phyloP scores from a whole-genome alignment of 64 coral and sea anemone genomes.

The Montipora foliosa region DNA sequence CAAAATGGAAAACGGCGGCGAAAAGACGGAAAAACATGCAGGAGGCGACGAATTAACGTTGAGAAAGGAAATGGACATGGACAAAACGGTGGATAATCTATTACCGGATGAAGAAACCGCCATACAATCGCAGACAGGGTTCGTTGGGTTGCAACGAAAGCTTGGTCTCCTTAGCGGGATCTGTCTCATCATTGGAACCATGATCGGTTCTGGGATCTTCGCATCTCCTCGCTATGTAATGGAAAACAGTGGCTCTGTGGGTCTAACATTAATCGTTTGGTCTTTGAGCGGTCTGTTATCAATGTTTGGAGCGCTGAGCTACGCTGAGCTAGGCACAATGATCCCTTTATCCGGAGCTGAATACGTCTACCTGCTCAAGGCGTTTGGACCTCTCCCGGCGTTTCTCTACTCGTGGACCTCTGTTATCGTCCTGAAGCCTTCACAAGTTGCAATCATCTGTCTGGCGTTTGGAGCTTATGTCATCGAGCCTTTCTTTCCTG shows the following conservation, averaged over 20 bases:
- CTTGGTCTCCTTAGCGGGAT: slow-evolving; percentile 72
- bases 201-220: slow-evolving; percentile 98
- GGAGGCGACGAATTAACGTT: not conserved
- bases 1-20: slow-evolving; percentile 13
- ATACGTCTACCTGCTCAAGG: slow-evolving; percentile 70
- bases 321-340: slow-evolving; percentile 85
- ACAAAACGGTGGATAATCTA: not conserved
- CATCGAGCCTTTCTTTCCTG: slow-evolving; percentile 88
- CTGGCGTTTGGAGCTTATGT: slow-evolving; percentile 92
- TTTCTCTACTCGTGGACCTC: slow-evolving; percentile 91
- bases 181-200: slow-evolving; percentile 85
- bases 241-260: slow-evolving; percentile 64
- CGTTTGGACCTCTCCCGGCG: slow-evolving; percentile 71
- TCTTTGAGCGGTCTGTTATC: slow-evolving; percentile 71
- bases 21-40: not conserved
- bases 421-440: slow-evolving; percentile 86
- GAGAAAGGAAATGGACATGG: slow-evolving; percentile 21
- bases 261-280: slow-evolving; percentile 84
- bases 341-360: slow-evolving; percentile 83
- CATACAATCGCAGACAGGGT: not conserved
- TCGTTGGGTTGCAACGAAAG: slow-evolving; percentile 56
- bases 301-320: slow-evolving; percentile 85
- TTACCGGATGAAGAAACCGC: not conserved
- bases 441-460: slow-evolving; percentile 83
- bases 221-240: slow-evolving; percentile 92